phyloP scores from a whole-genome alignment of 2,888 invertebrate genomes.

The Cerastis leucographa region DNA sequence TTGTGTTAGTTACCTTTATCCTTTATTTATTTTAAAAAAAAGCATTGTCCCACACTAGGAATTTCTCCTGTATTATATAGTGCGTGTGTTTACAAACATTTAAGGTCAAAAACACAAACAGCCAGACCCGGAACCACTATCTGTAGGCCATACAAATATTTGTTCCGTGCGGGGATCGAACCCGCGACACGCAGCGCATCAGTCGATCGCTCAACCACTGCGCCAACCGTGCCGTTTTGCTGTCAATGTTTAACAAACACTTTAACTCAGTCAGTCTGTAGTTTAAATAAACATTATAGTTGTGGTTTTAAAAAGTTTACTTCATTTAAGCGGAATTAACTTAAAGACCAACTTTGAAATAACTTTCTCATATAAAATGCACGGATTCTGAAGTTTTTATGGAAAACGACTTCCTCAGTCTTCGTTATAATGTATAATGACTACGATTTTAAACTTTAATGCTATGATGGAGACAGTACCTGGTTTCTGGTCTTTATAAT shows the following conservation, averaged over 20 bases:
- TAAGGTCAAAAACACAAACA: too few relatives aligned
- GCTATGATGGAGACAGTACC: constrained; percentile 20
- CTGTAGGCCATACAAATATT: too few relatives aligned
- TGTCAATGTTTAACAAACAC: neutral
- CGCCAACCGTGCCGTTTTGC: too few relatives aligned
- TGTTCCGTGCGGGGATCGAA: too few relatives aligned
- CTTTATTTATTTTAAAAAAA: too few relatives aligned
- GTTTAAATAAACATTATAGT: constrained; percentile 15
- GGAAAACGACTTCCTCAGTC: constrained; percentile 32
- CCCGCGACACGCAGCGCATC: too few relatives aligned
- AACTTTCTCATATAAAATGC: constrained; percentile 49
- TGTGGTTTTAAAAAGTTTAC: constrained; percentile 39
- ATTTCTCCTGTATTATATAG: too few relatives aligned
- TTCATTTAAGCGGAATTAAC: constrained; percentile 35
- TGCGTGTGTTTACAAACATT: too few relatives aligned
- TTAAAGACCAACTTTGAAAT: constrained; percentile 49
- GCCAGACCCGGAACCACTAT: too few relatives aligned
- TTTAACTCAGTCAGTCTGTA: neutral
- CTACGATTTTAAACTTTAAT: constrained; percentile 46
- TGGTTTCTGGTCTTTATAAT: constrained; percentile 23
- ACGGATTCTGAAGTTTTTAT: constrained; percentile 52
- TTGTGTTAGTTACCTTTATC: too few relatives aligned
- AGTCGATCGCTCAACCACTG: too few relatives aligned
- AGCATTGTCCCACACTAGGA: too few relatives aligned
- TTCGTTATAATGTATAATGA: constrained; percentile 53